A percentile compares a stretch with the other conserved stretches of the same genome.
phyloP scores from a whole-genome alignment of 2,113 vertebrate species.

The Antidorcas marsupialis region DNA sequence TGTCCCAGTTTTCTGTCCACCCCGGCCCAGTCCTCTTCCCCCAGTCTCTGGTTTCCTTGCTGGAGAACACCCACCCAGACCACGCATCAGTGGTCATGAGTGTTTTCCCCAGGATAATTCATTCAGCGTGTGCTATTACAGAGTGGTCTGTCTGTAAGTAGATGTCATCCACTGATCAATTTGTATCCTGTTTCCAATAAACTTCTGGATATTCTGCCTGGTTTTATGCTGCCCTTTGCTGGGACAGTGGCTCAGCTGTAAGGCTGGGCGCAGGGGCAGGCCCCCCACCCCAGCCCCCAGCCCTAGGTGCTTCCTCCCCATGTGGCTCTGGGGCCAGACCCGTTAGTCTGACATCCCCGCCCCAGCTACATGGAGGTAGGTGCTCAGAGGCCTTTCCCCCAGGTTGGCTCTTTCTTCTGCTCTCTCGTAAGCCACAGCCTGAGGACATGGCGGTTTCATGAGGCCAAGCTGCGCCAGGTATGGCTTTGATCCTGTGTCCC shows the following conservation, averaged over 20 bases:
- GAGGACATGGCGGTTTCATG: background rate
- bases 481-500: background rate
- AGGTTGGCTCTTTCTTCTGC: background rate
- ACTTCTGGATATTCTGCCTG: constrained; percentile 41
- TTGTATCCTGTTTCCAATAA: constrained; percentile 71
- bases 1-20: background rate
- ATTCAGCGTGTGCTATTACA: background rate
- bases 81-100: background rate
- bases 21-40: background rate
- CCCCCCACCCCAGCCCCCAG: background rate
- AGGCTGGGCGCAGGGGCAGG: accelerated
- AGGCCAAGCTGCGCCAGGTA: background rate
- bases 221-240: background rate
- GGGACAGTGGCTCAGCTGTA: background rate
- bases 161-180: constrained; percentile 27
- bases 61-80: background rate
- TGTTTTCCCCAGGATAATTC: background rate
- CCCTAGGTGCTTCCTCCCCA: background rate
- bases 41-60: background rate
- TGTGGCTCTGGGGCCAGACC: background rate
- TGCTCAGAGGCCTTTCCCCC: background rate
- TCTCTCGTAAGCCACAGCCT: background rate
- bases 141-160: constrained; percentile 32
- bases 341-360: background rate
- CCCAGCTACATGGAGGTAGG: background rate